Percentiles rank a stretch among this genome's conserved stretches.
These are phyloP conservation scores for Pseudobourletiella spinata DNA, from an alignment of 1,140 invertebrate genomes.

Conservation along the genomic window DNA sequence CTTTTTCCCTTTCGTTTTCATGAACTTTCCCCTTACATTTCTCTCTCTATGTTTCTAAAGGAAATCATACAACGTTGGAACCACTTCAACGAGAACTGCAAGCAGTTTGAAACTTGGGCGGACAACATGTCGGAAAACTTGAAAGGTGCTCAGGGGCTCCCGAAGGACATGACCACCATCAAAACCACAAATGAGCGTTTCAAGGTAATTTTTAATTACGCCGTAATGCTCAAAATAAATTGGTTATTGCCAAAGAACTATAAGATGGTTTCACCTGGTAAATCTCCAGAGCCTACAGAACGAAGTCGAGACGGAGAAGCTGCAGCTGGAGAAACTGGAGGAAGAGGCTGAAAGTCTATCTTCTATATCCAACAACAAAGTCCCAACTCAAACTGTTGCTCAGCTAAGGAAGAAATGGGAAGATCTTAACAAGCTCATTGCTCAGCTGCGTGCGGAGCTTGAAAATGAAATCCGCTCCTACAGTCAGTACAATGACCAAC, in stretches of 20 bases:
- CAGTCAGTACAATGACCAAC: constrained; percentile 71
- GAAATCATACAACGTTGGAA: constrained; percentile 67
- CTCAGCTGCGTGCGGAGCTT: constrained; percentile 39
- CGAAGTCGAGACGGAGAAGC: constrained; percentile 39
- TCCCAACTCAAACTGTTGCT: constrained; percentile 10
- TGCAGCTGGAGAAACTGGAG: constrained; percentile 37
- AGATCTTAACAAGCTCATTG: constrained; percentile 5
- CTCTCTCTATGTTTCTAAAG: constrained; percentile 15
- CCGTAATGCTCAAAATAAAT: too few species aligned
- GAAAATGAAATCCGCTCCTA: constrained; percentile 75
- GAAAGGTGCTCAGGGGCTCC: constrained; percentile 50
- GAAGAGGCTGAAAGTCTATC: constrained; percentile 39
- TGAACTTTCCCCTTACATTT: too few species aligned
- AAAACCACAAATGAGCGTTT: constrained; percentile 78
- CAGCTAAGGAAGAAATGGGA: constrained; percentile 23
- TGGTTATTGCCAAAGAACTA: too few species aligned
- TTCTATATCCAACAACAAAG: constrained; percentile 33
- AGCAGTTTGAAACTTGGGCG: constrained; percentile 61
- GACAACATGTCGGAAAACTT: constrained; percentile 54
- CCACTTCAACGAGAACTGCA: constrained; percentile 63
- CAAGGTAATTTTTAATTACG: constrained; percentile 38
- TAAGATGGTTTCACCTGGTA: too few species aligned
- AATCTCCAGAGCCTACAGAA: constrained; percentile 35
- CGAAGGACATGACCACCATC: constrained; percentile 80
- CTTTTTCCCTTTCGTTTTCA: not conserved